Conservation (phyloP, 2,888 invertebrate species). For the Ypsolopha scabrella region DNA sequence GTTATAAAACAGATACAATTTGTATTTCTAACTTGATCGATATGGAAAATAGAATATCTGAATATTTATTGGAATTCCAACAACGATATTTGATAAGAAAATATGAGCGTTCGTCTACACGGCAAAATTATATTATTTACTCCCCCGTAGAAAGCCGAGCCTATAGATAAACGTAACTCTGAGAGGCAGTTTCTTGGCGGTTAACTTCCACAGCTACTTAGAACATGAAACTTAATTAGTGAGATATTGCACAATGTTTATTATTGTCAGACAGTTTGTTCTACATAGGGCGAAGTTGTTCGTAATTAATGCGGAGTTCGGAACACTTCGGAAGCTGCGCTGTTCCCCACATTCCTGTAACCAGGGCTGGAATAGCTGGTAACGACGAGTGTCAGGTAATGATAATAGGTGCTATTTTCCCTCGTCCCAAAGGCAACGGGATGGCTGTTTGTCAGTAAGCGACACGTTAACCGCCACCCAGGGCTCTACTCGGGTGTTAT, state of each 20-base stretch:
- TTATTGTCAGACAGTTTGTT: slow-evolving; percentile 28
- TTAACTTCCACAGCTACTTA: slow-evolving; percentile 11
- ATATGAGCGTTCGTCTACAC: background rate
- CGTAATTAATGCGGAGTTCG: slow-evolving; percentile 28
- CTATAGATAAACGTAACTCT: background rate
- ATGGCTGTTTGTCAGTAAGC: no score
- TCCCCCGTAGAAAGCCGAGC: background rate
- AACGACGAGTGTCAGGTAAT: no score
- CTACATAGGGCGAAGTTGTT: slow-evolving; percentile 23
- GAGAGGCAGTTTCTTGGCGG: slow-evolving; percentile 1
- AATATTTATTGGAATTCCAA: background rate
- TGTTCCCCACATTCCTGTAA: slow-evolving; percentile 11
- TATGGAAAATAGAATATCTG: background rate
- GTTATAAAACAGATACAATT: background rate
- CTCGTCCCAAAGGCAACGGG: no score
- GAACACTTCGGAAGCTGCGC: slow-evolving; percentile 25
- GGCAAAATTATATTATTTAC: background rate
- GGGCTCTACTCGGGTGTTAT: slow-evolving; percentile 12
- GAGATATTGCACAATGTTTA: slow-evolving; percentile 42
- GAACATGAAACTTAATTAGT: slow-evolving; percentile 27
- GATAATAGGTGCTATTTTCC: no score
- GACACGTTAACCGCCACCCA: slow-evolving; percentile 23
- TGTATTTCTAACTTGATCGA: background rate
- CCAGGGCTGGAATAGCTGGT: background rate
- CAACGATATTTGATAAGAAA: background rate